These are phyloP conservation scores for Dinocampus coccinellae DNA, from an alignment of 2,888 invertebrate species.

Conservation along the genomic window DNA sequence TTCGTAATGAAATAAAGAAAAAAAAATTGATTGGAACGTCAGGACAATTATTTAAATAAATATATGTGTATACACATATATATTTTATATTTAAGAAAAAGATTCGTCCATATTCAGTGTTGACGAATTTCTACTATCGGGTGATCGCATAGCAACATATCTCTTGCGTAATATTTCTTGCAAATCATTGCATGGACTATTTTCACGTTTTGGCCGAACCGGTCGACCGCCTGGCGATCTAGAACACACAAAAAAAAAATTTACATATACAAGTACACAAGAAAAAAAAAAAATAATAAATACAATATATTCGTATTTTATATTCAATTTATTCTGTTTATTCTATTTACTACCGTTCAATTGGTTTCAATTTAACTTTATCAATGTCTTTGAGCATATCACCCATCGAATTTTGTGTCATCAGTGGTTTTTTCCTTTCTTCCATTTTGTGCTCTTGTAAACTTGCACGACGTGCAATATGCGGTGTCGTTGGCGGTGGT, in stretches of 20 bases:
- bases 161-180: conserved; percentile 66
- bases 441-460: conserved; percentile 64
- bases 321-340: not conserved
- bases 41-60: not conserved
- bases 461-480: conserved; percentile 66
- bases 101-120: conserved; percentile 58
- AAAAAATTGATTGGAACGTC: conserved; percentile 12
- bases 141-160: conserved; percentile 62
- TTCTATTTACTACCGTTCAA: conserved; percentile 55
- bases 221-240: conserved; percentile 66
- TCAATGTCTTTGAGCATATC: conserved; percentile 64
- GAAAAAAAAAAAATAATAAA: conserved; percentile 5
- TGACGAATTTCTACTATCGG: conserved; percentile 61
- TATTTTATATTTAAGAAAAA: conserved; percentile 46
- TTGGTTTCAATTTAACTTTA: conserved; percentile 60
- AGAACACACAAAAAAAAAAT: conserved; percentile 31
- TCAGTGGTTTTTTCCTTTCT: conserved; percentile 57
- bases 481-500: conserved; percentile 64
- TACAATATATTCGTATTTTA: not conserved
- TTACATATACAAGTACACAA: not conserved
- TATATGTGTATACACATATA: not conserved
- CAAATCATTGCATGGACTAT: conserved; percentile 66
- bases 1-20: not conserved
- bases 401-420: conserved; percentile 62
- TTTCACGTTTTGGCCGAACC: conserved; percentile 60